Base-by-base conservation (phyloP, 2,797 vertebrate genomes). In the Myiotriccus ornatus region DNA sequence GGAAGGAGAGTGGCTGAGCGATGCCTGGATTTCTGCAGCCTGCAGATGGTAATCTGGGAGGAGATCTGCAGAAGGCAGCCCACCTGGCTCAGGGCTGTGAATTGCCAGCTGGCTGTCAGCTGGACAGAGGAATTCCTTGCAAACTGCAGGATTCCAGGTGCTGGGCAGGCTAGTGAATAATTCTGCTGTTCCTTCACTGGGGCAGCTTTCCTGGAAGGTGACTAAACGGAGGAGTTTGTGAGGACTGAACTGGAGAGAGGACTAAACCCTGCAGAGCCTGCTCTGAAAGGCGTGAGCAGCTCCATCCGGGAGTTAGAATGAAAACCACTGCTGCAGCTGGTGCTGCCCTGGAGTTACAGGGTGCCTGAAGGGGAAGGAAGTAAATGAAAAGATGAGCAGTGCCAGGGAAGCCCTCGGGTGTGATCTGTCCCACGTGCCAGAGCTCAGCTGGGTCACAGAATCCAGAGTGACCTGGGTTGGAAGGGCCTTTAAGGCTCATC, bases 31-130 rank as follows among this genome's bases (percentile, higher is more conserved):
- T 35, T 28, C 14, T 68, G 57, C 90, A 87, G 91, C 37, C 71
- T 86, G 80, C 81, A 89, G 89, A 70, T 89, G 78, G 47, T 85
- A 23, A 84, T 82, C 90, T 47, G n/a, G 68, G 86, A 55, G 39
- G 35, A 79, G 90, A 44, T 74, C 74, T 56, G 90, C 14, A 75
- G 73, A 30, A 75, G 46, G 78, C 89, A 87, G 3, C 23, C 28
- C 59, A 59, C 14, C 13, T 25, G 24, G 53, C 27, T 64, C 10
- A 4, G 57, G n/a, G 4, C 63, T 84, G 16, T 3, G 39, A 75
- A 23, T 53, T 70, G 50, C 56, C 69, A 46, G 27, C 59, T 65
- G 77, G 28, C 49, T 84, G 62, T 17, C 55, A 81, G 34, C 15
- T 63, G 82, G 44, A 13, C 37, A 59, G 10, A 47, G 60, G 67